phyloP scores from a whole-genome alignment of 35 echinoderm and acorn worm genomes.

The Ophioderma brevispina region DNA sequence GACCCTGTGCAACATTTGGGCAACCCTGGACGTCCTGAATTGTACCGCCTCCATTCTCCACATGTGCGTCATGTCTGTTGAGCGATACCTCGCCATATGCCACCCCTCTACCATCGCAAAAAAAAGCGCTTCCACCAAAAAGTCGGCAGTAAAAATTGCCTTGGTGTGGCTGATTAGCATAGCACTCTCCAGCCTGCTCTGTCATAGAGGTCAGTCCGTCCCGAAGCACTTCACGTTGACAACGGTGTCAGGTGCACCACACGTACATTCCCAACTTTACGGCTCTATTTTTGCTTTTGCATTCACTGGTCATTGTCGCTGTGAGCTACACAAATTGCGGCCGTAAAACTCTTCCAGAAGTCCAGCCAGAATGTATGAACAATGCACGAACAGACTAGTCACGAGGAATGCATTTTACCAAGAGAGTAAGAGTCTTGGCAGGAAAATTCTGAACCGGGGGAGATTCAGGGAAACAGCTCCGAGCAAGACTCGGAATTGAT shows the following conservation, averaged over 20 bases:
- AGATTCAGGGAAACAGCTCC: too few relatives aligned
- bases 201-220: neutral
- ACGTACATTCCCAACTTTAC: slow-evolving; percentile 47
- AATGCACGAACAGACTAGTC: neutral
- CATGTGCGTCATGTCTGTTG: slow-evolving; percentile 65
- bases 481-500: too few relatives aligned
- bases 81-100: slow-evolving; percentile 64
- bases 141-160: slow-evolving; percentile 30
- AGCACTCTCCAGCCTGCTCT: slow-evolving; percentile 30
- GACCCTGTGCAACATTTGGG: slow-evolving; percentile 47
- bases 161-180: slow-evolving; percentile 59
- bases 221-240: slow-evolving; percentile 23
- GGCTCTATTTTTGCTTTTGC: slow-evolving; percentile 55
- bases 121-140: neutral
- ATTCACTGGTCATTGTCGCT: slow-evolving; percentile 42
- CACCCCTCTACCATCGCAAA: slow-evolving; percentile 24
- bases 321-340: slow-evolving; percentile 31
- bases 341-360: slow-evolving; percentile 31
- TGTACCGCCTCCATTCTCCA: slow-evolving; percentile 69
- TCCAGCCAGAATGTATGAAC: neutral
- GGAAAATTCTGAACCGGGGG: too few relatives aligned
- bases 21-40: slow-evolving; percentile 54
- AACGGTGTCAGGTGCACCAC: slow-evolving; percentile 15
- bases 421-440: too few relatives aligned
- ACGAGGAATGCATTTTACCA: neutral